A percentile compares a stretch with the other conserved stretches of the same genome.
Conservation (phyloP, 2,113 vertebrate species). For the Mesocricetus auratus region DNA sequence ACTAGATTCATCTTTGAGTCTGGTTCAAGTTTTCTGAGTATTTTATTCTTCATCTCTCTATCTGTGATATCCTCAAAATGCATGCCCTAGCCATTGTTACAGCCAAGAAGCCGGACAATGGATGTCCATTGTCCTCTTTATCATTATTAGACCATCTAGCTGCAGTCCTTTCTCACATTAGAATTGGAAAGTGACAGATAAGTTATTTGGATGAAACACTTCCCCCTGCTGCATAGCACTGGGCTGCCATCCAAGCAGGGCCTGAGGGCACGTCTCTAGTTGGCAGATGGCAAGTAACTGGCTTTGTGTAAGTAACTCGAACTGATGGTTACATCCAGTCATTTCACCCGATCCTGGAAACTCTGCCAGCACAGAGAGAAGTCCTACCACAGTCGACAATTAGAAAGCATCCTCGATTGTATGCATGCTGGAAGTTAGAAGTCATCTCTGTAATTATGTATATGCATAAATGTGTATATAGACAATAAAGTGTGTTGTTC, state of each 20-base stretch:
- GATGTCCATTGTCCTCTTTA: conserved; percentile 9
- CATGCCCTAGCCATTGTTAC: background rate
- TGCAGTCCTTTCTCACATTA: conserved; percentile 47
- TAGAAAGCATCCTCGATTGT: background rate
- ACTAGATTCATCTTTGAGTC: conserved; percentile 8
- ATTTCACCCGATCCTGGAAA: conserved; percentile 57
- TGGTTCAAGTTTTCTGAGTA: conserved; percentile 23
- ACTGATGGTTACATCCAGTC: conserved; percentile 72
- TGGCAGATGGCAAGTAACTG: conserved; percentile 76
- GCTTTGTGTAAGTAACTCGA: conserved; percentile 73
- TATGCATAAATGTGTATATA: background rate
- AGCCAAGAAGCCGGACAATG: background rate
- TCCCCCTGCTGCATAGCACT: conserved; percentile 46
- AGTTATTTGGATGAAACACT: conserved; percentile 66
- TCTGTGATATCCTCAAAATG: conserved; percentile 37
- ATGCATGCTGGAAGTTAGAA: background rate
- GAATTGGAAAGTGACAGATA: conserved; percentile 68
- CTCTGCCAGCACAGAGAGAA: conserved; percentile 45
- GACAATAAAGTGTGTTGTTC: background rate
- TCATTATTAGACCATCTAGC: conserved; percentile 51
- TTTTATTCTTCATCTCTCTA: conserved; percentile 35
- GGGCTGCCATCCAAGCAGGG: conserved; percentile 62
- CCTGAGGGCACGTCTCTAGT: conserved; percentile 70
- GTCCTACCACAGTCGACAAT: background rate
- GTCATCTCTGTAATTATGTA: background rate